These are phyloP conservation scores for Altica lythri DNA, from an alignment of 2,888 invertebrate genomes.

Conservation along the genomic window DNA sequence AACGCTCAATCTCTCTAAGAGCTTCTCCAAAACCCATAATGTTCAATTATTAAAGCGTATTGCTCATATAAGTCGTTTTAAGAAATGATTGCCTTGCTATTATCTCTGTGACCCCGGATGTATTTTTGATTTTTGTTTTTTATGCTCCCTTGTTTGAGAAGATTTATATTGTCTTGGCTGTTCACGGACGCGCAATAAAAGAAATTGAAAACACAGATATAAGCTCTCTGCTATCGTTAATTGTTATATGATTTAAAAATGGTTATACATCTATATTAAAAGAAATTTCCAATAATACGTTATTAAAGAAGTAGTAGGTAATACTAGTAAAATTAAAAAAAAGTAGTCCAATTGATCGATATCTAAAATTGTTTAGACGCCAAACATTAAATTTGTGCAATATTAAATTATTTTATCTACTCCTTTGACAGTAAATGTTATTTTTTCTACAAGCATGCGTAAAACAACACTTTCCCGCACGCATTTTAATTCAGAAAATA, in stretches of 20 bases:
- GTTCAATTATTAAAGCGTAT: slow-evolving; percentile 60
- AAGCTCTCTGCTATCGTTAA: not conserved
- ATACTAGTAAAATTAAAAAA: too few relatives aligned
- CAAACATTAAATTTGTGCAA: too few relatives aligned
- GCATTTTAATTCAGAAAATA: too few relatives aligned
- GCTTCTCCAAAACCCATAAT: slow-evolving; percentile 57
- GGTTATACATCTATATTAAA: too few relatives aligned
- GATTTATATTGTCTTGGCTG: slow-evolving; percentile 43
- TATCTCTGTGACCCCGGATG: slow-evolving; percentile 48
- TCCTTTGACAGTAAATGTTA: too few relatives aligned
- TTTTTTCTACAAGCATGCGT: too few relatives aligned
- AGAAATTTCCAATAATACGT: too few relatives aligned
- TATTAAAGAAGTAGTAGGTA: too few relatives aligned
- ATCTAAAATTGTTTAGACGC: too few relatives aligned
- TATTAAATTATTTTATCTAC: too few relatives aligned
- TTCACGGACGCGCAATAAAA: slow-evolving; percentile 16
- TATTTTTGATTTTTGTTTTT: slow-evolving; percentile 55
- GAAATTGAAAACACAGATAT: slow-evolving; percentile 20
- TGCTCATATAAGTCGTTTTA: slow-evolving; percentile 58
- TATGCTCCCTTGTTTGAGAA: slow-evolving; percentile 44
- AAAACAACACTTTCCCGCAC: too few relatives aligned
- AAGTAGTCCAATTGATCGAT: too few relatives aligned
- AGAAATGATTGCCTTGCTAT: slow-evolving; percentile 54
- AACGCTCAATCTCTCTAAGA: slow-evolving; percentile 58
- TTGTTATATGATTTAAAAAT: slow-evolving; percentile 17